Percentiles rank a stretch among this genome's conserved stretches.
Conservation (phyloP, 37 sponge, comb jelly and placozoan genomes). For the Ephydatia muelleri region DNA sequence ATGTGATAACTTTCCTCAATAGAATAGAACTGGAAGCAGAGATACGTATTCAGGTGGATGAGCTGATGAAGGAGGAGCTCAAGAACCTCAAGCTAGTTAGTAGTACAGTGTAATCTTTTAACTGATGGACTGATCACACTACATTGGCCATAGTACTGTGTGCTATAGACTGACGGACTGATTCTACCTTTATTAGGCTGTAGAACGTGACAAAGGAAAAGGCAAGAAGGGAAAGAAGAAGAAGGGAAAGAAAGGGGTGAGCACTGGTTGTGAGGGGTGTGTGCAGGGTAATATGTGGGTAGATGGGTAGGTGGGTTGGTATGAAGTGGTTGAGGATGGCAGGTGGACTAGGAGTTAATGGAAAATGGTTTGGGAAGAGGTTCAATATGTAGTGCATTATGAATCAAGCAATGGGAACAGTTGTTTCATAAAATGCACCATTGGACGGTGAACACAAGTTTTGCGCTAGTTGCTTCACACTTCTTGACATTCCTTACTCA, state of each 20-base stretch:
- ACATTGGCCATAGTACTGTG: not conserved
- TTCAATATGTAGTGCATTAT: no score
- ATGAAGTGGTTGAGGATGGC: no score
- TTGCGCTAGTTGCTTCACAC: no score
- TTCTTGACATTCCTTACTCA: conserved; percentile 17
- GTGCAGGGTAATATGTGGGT: not conserved
- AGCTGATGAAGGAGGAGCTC: conserved; percentile 98
- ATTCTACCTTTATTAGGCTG: conserved; percentile 66
- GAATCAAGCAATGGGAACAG: no score
- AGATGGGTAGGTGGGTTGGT: not conserved
- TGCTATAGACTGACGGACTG: not conserved
- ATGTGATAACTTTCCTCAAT: not conserved
- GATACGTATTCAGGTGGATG: conserved; percentile 93
- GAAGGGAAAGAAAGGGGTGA: conserved; percentile 78
- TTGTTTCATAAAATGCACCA: no score
- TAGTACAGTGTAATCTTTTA: not conserved
- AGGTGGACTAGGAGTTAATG: no score
- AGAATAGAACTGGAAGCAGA: conserved; percentile 94
- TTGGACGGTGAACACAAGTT: no score
- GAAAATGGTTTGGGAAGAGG: no score
- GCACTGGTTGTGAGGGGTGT: not conserved
- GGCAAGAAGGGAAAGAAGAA: conserved; percentile 89
- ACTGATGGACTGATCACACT: not conserved
- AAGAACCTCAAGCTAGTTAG: conserved; percentile 95
- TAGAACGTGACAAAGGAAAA: conserved; percentile 97